These are phyloP conservation scores for Semotilus atromaculatus DNA, from an alignment of 2,797 vertebrate genomes.

Conservation along the genomic window DNA sequence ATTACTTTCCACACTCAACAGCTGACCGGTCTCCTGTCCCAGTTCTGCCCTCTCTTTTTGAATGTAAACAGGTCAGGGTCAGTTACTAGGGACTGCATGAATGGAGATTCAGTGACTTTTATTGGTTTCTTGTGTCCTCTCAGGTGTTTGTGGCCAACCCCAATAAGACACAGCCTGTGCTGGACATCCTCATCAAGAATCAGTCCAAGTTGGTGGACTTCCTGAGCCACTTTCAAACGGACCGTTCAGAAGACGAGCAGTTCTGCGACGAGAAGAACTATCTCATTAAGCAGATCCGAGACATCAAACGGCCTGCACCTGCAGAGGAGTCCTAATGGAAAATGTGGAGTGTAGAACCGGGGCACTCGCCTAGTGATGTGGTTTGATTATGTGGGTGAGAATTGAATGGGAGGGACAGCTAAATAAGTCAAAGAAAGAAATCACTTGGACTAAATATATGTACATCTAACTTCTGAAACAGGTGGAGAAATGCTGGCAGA, in stretches of 20 bases:
- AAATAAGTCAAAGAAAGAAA: slow-evolving; percentile 49
- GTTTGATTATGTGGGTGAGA: slow-evolving; percentile 42
- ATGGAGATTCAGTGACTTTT: slow-evolving; percentile 12
- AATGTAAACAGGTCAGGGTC: slow-evolving; percentile 1
- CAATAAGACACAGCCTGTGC: slow-evolving; percentile 83
- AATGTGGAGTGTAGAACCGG: slow-evolving; percentile 20
- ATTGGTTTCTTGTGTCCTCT: slow-evolving; percentile 3
- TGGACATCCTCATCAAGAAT: slow-evolving; percentile 87
- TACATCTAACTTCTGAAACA: slow-evolving; percentile 40
- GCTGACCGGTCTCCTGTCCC: slow-evolving; percentile 14
- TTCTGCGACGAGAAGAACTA: slow-evolving; percentile 88
- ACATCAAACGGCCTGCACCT: slow-evolving; percentile 78
- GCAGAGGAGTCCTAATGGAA: slow-evolving; percentile 74
- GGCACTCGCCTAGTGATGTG: slow-evolving; percentile 55
- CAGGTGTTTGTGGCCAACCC: slow-evolving; percentile 86
- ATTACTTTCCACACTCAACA: slow-evolving; percentile 26
- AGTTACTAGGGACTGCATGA: background rate
- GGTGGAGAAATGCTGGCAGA: slow-evolving; percentile 32
- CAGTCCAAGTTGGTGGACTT: slow-evolving; percentile 84
- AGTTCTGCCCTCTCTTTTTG: background rate
- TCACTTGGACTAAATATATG: slow-evolving; percentile 64
- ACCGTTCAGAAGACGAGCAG: slow-evolving; percentile 84
- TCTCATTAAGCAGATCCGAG: slow-evolving; percentile 85
- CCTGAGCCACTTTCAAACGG: slow-evolving; percentile 83
- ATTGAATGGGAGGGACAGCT: slow-evolving; percentile 54